Evolutionary conservation across 2,113 vertebrate species (phyloP).

Genomic region (Elephas maximus): DNA sequence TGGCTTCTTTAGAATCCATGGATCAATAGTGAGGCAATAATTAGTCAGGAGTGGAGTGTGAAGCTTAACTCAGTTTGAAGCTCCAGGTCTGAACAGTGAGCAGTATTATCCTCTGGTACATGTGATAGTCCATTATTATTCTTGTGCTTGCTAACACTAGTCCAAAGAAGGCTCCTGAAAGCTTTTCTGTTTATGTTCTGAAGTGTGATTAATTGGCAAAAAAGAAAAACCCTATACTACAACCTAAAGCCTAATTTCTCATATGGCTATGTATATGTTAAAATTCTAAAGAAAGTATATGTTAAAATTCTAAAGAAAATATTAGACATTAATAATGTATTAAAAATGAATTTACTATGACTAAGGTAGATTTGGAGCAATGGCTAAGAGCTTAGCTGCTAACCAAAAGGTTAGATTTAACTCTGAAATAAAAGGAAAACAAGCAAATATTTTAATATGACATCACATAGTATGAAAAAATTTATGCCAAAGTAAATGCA

Average conservation of each 20-base stretch:
- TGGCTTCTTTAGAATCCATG: background rate
- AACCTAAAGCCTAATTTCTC: background rate
- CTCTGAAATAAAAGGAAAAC: background rate
- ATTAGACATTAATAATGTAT: slow-evolving; percentile 1
- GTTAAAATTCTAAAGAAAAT: background rate
- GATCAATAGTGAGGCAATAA: background rate
- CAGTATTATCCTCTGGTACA: background rate
- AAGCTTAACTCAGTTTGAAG: background rate
- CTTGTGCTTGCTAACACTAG: background rate
- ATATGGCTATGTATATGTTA: background rate
- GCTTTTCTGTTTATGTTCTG: background rate
- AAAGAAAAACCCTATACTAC: background rate
- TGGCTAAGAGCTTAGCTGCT: background rate
- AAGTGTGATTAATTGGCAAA: background rate
- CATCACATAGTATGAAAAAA: background rate
- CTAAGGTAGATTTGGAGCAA: background rate
- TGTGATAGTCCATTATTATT: background rate
- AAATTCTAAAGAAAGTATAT: background rate
- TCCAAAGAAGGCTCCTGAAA: background rate
- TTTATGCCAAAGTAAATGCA: background rate
- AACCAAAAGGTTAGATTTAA: background rate
- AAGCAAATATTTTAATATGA: background rate
- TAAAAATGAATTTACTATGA: slow-evolving; percentile 40
- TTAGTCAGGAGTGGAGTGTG: background rate
- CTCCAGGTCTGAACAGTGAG: background rate